Base-by-base conservation (phyloP, 1,140 invertebrate genomes). In the Scylla paramamosain region DNA sequence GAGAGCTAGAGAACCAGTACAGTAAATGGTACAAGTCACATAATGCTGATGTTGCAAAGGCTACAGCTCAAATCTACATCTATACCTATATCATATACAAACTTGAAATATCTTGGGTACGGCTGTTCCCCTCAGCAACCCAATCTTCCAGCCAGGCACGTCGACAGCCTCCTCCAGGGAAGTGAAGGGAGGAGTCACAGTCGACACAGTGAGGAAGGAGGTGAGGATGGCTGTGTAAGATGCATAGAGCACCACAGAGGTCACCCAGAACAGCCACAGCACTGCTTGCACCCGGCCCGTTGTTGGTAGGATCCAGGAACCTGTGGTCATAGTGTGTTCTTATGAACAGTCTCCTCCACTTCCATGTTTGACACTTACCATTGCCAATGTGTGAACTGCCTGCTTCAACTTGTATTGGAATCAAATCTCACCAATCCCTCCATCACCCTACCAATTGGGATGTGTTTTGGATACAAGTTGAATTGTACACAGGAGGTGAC, bases 221-320 rank as follows among this genome's bases (percentile, higher is more conserved):
- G 95, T 96, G 31, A 96, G 95, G 29, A 84, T 82, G 48, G 95
- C 95, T 4, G 95, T 94, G 90, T 96, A 96, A 7, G 93, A 96
- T 46, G 95, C 95, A 90, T 96, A 96, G 12, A 96, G 83, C 16
- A 94, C 87, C 48, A 96, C 39, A 4, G 87, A 94, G 4, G 95
- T 32, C 4, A 96, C 86, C 95, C 95, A 96, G 32, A 96, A 96
- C 77, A 94, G 4, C 39, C 95, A 96, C 88, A 96, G 89, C 32
- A 96, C 89, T 39, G 92, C 84, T n/a, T 92, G 92, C 4, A 67
- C 59, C 25, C 93, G 45, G 25, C 83, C 31, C 8, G 93, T 93
- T 4, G 82, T 16, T 4, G 95, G 95, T 4, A 93, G 93, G 46
- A 93, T 93, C 92, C 93, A 93, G 31, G 93, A 93, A 16, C 95